These are phyloP conservation scores for Hypocryptadius cinnamomeus DNA, from an alignment of 2,113 vertebrate species.

Conservation along the genomic window DNA sequence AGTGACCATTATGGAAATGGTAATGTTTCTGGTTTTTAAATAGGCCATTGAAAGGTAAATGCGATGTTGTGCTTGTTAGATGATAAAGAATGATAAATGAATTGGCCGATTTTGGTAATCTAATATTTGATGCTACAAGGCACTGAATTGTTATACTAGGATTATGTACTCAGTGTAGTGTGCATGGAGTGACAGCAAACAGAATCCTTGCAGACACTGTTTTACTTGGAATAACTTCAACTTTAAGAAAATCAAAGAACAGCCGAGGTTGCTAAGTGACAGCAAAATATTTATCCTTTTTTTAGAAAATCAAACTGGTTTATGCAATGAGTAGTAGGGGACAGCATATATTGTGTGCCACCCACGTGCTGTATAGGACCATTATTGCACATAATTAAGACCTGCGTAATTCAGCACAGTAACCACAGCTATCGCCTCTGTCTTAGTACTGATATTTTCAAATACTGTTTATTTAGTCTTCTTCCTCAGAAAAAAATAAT, in stretches of 20 bases:
- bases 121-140: not conserved
- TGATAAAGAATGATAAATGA: not conserved
- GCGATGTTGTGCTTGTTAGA: not conserved
- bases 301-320: not conserved
- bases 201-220: not conserved
- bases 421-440: not conserved
- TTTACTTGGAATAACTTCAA: slow-evolving; percentile 25
- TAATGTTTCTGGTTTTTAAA: not conserved
- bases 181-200: not conserved
- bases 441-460: not conserved
- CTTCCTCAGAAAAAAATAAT: not conserved
- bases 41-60: not conserved
- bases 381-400: not conserved
- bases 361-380: not conserved
- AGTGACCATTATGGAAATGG: not conserved
- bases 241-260: slow-evolving; percentile 17
- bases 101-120: not conserved
- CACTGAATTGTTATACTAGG: not conserved
- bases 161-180: not conserved
- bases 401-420: not conserved
- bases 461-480: not conserved
- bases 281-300: slow-evolving; percentile 41
- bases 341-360: not conserved
- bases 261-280: slow-evolving; percentile 42
- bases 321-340: slow-evolving; percentile 8